Evolutionary conservation across 2,113 vertebrate genomes (phyloP), one percentile per base, ranked within the genome.

Genomic region (Chloropsis cyanopogon): DNA sequence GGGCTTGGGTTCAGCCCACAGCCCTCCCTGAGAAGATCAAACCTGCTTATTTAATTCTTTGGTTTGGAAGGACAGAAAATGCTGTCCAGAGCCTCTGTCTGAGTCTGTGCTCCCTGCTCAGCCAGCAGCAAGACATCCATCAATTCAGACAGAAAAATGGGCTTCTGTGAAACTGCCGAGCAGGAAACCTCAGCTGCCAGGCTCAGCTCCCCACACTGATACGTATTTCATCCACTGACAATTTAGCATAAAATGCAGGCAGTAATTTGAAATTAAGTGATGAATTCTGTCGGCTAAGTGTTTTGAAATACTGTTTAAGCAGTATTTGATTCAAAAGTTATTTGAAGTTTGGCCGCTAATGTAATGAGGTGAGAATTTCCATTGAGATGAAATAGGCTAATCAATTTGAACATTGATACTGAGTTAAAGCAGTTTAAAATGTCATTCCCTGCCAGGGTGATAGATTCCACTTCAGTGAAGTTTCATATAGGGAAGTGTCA

Each of bases 281-380:
- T 96, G 33, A 90, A 86, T 92, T 93, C 83, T 86, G 76, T 92
- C 82, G 44, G 91, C 41, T 24, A 91, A 91, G 89, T 86, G 80
- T 89, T 97, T 84, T 87, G 83, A 86, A 95, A 94, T 86, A 64
- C 88, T 81, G 73, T 68, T 86, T 91, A 84, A 96, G 86, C 77
- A 87, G 83, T 93, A 75, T 85, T 93, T 95, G 83, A 95, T 91
- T 93, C 81, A 71, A 72, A 93, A 95, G 82, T 71, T 95, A 89
- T 91, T 92, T 96, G 80, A 95, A 84, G 80, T 88, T 94, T 88
- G 86, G 86, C 88, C 5, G 35, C 86, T 95, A 88, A 95, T 76
- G 94, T 91, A 94, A 96, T 76, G 92, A 93, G 86, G 92, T 93
- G 86, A 94, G 81, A 93, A 88, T 95, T 96, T 97, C 93, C 81